Evolutionary conservation across 23 tunicate genomes (phyloP).

Genomic region (Styela plicata): DNA sequence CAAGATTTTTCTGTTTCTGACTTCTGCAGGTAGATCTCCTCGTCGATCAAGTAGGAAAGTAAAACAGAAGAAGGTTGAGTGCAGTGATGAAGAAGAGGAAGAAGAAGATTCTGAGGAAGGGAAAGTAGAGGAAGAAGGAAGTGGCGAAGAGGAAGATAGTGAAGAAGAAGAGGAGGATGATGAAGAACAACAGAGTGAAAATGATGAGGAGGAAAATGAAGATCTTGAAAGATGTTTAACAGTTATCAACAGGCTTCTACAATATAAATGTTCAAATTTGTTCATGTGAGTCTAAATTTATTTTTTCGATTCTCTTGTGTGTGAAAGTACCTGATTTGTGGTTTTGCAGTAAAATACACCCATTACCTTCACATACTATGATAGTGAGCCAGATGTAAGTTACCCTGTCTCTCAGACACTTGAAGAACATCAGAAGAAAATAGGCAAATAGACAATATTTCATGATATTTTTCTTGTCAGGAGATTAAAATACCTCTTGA

Average conservation of each 20-base stretch:
- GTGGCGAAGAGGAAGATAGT: slow-evolving; percentile 14
- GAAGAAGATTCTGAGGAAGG: slow-evolving; percentile 32
- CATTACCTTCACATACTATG: too few relatives aligned
- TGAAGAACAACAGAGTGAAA: background rate
- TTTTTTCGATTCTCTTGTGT: background rate
- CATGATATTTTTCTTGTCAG: too few relatives aligned
- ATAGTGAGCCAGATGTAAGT: too few relatives aligned
- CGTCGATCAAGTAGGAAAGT: background rate
- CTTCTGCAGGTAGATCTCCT: too few relatives aligned
- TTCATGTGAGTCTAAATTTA: slow-evolving; percentile 32
- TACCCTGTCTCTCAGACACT: too few relatives aligned
- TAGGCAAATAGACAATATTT: too few relatives aligned
- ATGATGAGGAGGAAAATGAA: slow-evolving; percentile 36
- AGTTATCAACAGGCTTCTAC: slow-evolving; percentile 46
- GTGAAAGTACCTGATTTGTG: too few relatives aligned
- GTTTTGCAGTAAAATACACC: too few relatives aligned
- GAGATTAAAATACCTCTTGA: too few relatives aligned
- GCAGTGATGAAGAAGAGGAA: slow-evolving; percentile 24
- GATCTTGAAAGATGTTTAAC: slow-evolving; percentile 32
- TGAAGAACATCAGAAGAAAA: too few relatives aligned
- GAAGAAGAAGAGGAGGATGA: slow-evolving; percentile 11
- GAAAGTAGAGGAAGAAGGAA: background rate
- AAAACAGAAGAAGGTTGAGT: background rate
- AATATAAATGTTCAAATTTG: slow-evolving; percentile 51
- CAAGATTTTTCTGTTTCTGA: too few relatives aligned